Evolutionary conservation across 92 coral and sea anemone species (phyloP).

Genomic region (Bergia sp.): DNA sequence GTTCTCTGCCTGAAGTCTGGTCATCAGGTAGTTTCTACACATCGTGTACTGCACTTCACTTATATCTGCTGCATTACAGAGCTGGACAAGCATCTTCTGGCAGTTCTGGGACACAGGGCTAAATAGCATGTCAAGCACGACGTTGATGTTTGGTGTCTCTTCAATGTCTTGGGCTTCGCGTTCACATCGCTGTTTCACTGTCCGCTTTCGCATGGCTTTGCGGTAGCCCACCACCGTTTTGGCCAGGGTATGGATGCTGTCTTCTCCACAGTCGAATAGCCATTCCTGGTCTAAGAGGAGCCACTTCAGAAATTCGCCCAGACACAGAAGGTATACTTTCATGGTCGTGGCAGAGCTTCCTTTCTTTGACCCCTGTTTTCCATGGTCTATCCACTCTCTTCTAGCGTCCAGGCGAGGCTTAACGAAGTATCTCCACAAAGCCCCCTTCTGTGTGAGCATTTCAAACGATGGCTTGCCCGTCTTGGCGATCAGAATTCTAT

Average conservation of each 20-base stretch:
- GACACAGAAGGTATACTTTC: not conserved
- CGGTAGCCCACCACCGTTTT: not conserved
- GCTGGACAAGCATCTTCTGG: not conserved
- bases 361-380: not conserved
- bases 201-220: not conserved
- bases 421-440: not conserved
- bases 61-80: not conserved
- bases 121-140: not conserved
- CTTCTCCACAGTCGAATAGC: not conserved
- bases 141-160: not conserved
- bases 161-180: not conserved
- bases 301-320: not conserved
- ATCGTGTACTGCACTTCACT: not conserved
- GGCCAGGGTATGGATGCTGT: too few relatives aligned
- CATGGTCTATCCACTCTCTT: not conserved
- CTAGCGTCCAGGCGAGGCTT: not conserved
- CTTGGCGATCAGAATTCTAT: not conserved
- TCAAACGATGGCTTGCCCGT: not conserved
- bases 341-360: not conserved
- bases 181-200: not conserved
- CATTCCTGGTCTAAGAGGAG: not conserved
- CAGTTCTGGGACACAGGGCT: not conserved
- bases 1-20: not conserved
- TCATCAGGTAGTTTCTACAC: not conserved
- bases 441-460: not conserved